These are phyloP conservation scores for Cephus pulcher DNA, from an alignment of 2,888 invertebrate species.

Conservation along the genomic window DNA sequence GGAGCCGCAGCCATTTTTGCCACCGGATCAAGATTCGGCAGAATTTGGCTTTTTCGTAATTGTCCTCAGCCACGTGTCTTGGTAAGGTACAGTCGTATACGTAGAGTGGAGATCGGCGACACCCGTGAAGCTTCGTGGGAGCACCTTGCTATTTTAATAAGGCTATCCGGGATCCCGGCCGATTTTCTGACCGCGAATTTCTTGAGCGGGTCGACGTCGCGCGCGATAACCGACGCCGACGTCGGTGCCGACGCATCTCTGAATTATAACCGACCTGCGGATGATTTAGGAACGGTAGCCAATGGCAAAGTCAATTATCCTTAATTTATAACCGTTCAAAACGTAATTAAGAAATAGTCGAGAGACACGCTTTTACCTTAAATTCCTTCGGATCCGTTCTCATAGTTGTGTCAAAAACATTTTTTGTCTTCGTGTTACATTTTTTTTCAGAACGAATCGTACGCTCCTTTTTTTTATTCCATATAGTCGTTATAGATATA, in stretches of 20 bases:
- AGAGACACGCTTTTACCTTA: background rate
- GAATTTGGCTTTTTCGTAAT: constrained; percentile 33
- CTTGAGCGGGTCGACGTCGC: background rate
- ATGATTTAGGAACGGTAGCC: background rate
- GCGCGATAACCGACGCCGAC: constrained; percentile 24
- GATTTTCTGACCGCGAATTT: constrained; percentile 29
- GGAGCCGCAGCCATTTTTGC: constrained; percentile 33
- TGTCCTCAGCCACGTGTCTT: constrained; percentile 12
- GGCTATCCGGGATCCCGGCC: constrained; percentile 37
- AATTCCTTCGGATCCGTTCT: background rate
- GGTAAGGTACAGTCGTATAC: background rate
- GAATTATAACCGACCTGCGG: background rate
- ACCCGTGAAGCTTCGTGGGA: background rate
- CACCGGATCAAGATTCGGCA: constrained; percentile 51
- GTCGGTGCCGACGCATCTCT: background rate
- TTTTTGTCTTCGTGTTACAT: background rate
- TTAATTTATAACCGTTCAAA: background rate
- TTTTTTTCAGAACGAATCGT: background rate
- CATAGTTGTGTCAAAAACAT: background rate
- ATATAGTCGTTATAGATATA: background rate
- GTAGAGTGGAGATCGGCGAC: background rate
- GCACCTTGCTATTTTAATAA: constrained; percentile 48
- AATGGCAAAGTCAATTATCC: background rate
- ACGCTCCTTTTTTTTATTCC: too few relatives aligned
- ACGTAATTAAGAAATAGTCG: background rate